Base-by-base conservation (phyloP, 2,888 invertebrate genomes). In the Spodoptera picta region DNA sequence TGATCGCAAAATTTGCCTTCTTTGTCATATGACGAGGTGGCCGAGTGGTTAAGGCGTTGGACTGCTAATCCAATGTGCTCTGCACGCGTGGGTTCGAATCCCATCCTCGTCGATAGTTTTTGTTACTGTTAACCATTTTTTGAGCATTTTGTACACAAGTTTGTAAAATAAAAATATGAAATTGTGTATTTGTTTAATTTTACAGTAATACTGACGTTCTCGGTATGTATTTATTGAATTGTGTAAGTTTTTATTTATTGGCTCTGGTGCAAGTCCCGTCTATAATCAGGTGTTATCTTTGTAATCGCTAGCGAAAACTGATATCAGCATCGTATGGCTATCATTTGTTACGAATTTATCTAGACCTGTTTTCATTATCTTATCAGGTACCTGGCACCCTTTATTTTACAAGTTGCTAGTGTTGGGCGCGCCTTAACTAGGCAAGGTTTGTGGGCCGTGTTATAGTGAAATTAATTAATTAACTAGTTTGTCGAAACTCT, bases 41-140 rank as follows among this genome's bases (percentile, higher is more conserved):
- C 97, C 97, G 97, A 97, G 97, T 96, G 97, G 96, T 96, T 97
- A 96, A 96, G 96, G 96, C 96, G 96, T 96, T 96, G 96, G 96
- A 96, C 96, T 96, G 97, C 97, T 97, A 97, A 97, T 97, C 97
- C 96, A 96, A 96, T 97, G 96, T 96, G 96, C 96, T 97, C 96
- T 97, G 96, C 96, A 96, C 96, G 96, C 96, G 96, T 96, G 96
- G 96, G 96, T 97, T 96, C 96, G 96, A 96, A 96, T 97, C 96
- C 96, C 96, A 96, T 96, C 96, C 96, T 96, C 96, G 96, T 96
- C 96, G 96, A 83, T 89, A 62, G 59, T 82, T 87, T 89, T 90
- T 69, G 24, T 10, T 50, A 27, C 1, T 4, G 0, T 43, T n/a
- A n/a, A 4, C 27, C 1, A 12, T 12, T 53, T 11, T 43, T 14